phyloP scores from a whole-genome alignment of 2,113 vertebrate genomes.

The Pterocles gutturalis region DNA sequence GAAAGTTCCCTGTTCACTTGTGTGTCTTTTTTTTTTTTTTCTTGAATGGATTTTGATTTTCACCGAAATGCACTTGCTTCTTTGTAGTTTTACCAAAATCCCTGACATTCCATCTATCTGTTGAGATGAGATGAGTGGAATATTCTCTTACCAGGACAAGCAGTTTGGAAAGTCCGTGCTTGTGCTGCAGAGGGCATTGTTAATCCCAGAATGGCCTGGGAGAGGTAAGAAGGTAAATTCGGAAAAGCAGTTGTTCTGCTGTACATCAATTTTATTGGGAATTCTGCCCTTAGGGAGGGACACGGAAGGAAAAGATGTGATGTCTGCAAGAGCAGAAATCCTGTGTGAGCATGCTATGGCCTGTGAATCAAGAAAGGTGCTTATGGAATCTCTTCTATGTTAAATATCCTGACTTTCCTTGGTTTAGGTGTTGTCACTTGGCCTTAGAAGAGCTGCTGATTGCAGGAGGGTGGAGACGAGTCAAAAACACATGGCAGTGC shows the following conservation, averaged over 20 bases:
- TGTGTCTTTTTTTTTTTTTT: background rate
- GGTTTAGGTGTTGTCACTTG: background rate
- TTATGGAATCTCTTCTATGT: background rate
- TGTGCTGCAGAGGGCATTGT: background rate
- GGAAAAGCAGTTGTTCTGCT: background rate
- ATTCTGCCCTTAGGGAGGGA: background rate
- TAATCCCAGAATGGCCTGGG: background rate
- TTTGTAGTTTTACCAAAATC: background rate
- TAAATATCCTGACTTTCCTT: background rate
- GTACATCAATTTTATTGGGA: background rate
- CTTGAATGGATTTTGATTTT: background rate
- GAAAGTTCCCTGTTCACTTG: background rate
- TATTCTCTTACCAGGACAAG: background rate
- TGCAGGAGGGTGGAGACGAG: background rate
- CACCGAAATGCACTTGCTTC: background rate
- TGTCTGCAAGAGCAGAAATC: background rate
- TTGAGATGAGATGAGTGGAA: background rate
- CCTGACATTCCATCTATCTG: too few relatives aligned
- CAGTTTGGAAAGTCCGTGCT: background rate
- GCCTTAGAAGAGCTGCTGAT: background rate
- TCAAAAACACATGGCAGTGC: background rate
- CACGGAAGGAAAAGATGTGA: background rate
- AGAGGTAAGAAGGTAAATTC: background rate
- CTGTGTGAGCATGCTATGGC: background rate
- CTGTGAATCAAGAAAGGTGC: background rate